Evolutionary conservation across 2,888 invertebrate species (phyloP), one percentile per base, ranked within the genome.

Genomic region (Rotaria magnacalcarata): DNA sequence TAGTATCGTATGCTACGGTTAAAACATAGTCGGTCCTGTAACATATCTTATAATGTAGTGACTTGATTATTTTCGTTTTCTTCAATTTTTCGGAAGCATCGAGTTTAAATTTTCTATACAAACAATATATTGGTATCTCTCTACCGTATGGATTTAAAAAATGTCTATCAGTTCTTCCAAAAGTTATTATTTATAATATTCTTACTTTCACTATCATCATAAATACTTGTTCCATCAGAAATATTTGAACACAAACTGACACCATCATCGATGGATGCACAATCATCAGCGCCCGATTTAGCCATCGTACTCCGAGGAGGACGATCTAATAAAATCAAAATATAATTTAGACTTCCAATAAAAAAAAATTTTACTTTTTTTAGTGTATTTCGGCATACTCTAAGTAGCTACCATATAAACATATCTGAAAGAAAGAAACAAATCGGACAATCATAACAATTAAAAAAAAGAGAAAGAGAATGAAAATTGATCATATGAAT

Each of bases 191-290:
- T 67, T 27, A n/a, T 19, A 3, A 3, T 14, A 60, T 27, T 7
- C 3, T 80, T 80, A 80, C 75, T 24, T 80, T 80, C 75, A n/a
- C 41, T 47, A 24, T 47, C 75, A 43, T 80, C 75, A 11, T 80
- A 80, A 5, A 80, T 21, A 47, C 75, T 80, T 80, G 75, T 80
- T 43, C 8, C 19, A 80, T 80, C 75, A 43, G 75, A 80, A 21
- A 80, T 80, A 80, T 80, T 80, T 10, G 43, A 47, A 47, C 75
- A 80, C 0, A n/a, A n/a, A n/a, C 75, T 80, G 0, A 80, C 75
- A 47, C 75, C 75, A 80, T 80, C 75, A 47, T 80, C 75, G 4
- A 80, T 47, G 0, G 75, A 80, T 21, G n/a, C 14, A 24, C 24
- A 16, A 47, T 80, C 75, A 47, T 80, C 75, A 47, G 43, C 47